A percentile compares a stretch with the other conserved stretches of the same genome.
phyloP scores from a whole-genome alignment of 2,888 invertebrate genomes.

The Chesias legatella region DNA sequence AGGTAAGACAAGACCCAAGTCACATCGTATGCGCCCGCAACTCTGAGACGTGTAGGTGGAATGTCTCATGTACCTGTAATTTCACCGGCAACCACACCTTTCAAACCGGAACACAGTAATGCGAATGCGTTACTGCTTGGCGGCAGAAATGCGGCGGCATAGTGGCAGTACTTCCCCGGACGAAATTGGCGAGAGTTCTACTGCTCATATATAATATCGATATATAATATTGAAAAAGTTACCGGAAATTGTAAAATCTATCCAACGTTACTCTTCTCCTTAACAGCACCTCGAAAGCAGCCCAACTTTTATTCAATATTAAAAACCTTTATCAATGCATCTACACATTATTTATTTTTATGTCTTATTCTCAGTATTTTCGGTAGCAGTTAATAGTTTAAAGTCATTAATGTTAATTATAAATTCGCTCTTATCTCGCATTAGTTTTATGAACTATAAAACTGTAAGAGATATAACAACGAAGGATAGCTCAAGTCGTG shows the following conservation, averaged over 20 bases:
- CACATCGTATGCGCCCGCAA: too few relatives aligned
- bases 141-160: too few relatives aligned
- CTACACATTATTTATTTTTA: constrained; percentile 78
- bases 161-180: too few relatives aligned
- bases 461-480: background rate
- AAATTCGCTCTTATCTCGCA: constrained; percentile 70
- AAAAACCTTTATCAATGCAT: constrained; percentile 63
- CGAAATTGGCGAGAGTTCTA: too few relatives aligned
- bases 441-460: constrained; percentile 71
- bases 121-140: too few relatives aligned
- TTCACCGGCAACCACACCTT: too few relatives aligned
- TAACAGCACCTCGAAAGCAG: constrained; percentile 31
- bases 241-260: background rate
- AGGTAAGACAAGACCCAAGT: too few relatives aligned
- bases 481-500: background rate
- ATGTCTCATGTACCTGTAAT: too few relatives aligned
- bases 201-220: too few relatives aligned
- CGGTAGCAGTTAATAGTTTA: constrained; percentile 78
- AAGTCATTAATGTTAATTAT: constrained; percentile 77
- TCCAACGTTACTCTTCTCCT: constrained; percentile 3
- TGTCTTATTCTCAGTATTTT: constrained; percentile 75
- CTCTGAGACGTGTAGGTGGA: too few relatives aligned
- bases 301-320: constrained; percentile 60
- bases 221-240: too few relatives aligned
- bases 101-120: too few relatives aligned